Evolutionary conservation across 2,888 invertebrate species (phyloP), one percentile per base, ranked within the genome.

Genomic region (Hypolimnas misippus): DNA sequence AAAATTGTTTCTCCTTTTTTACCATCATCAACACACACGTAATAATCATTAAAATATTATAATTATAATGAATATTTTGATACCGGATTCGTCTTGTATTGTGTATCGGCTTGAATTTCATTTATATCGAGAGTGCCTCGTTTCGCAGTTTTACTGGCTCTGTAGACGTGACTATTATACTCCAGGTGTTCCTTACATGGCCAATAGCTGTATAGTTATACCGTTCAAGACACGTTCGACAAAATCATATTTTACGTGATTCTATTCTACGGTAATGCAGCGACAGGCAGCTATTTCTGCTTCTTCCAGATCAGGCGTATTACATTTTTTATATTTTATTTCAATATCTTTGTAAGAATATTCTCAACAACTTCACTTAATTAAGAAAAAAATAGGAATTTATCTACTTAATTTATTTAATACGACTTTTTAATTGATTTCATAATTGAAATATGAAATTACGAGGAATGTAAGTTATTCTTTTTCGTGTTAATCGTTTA

Each of bases 161-260:
- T 56, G 71, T 63, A 65, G 65, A 78, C 80, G 76, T 77, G 76
- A 75, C 70, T 75, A 71, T 64, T 58, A 67, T 63, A 66, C 72
- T 73, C 78, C 83, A 82, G 80, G 79, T 78, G 75, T 70, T 71
- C 57, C 56, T 63, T 64, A 57, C 62, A 68, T 59, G 66, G 54
- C 63, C 53, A 17, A 52, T 52, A 19, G 14, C 54, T 57, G 68
- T 69, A 70, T 73, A 70, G 54, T 52, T 62, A 54, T 60, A 54
- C 29, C 21, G 44, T 19, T 50, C n/a, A 71, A 67, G 73, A 82
- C 87, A 86, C 86, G 87, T 87, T 86, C 86, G 82, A 83, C 82
- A 76, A 84, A 87, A 86, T 86, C 85, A 87, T 87, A 87, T 87
- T 87, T 85, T 87, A 87, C 87, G 87, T 87, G 87, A 87, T 85